Evolutionary conservation across 2,113 vertebrate genomes (phyloP).

Genomic region (Calidris pygmaea): DNA sequence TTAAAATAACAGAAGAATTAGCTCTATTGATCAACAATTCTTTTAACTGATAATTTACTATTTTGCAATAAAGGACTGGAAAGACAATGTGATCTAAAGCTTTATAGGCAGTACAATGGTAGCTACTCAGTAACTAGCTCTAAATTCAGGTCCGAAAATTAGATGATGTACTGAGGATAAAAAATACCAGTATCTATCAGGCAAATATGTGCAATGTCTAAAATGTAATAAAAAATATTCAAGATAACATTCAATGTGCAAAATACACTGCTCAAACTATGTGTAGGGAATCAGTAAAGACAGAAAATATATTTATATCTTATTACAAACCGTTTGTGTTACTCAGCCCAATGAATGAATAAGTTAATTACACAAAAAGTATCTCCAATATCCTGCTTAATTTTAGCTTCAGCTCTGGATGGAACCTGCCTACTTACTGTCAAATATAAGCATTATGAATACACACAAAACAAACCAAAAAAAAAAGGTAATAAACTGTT

Average conservation of each 20-base stretch:
- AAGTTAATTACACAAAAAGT: neutral
- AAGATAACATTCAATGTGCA: neutral
- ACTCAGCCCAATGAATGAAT: neutral
- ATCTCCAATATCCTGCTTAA: neutral
- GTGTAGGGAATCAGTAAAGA: neutral
- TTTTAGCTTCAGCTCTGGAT: neutral
- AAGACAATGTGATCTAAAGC: neutral
- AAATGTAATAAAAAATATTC: neutral
- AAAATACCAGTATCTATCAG: rapidly evolving
- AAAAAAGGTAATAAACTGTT: neutral
- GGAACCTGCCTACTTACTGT: neutral
- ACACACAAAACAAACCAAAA: neutral
- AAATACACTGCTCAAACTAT: neutral
- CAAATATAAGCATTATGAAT: neutral
- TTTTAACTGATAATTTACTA: neutral
- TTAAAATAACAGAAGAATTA: neutral
- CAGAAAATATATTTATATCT: neutral
- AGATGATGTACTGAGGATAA: neutral
- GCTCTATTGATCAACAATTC: neutral
- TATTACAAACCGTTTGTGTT: neutral
- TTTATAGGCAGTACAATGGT: neutral
- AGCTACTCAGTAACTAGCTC: neutral
- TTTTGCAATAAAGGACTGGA: neutral
- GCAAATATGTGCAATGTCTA: neutral
- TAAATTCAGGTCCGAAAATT: neutral